Conservation (phyloP, 2,888 invertebrate genomes). For the Chalcis sispes region DNA sequence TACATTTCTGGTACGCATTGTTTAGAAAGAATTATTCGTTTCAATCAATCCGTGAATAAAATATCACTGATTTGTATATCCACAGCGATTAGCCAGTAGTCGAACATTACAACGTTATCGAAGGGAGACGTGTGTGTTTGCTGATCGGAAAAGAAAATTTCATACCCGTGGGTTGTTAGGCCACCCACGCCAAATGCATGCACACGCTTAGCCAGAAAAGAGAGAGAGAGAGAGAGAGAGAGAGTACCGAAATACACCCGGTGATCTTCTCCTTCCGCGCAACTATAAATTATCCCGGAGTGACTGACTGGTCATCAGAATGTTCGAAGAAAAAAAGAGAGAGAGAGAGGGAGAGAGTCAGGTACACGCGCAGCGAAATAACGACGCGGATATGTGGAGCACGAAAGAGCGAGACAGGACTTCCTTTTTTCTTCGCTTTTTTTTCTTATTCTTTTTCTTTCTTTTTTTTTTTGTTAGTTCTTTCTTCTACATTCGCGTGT, state of each 20-base stretch:
- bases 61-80: no score
- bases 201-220: no score
- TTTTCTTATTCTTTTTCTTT: slow-evolving; percentile 3
- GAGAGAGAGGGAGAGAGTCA: slow-evolving; percentile 2
- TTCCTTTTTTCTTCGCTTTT: background rate
- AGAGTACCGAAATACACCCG: slow-evolving; percentile 64
- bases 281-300: slow-evolving; percentile 70
- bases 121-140: slow-evolving; percentile 63
- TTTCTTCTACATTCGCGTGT: no score
- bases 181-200: slow-evolving; percentile 66
- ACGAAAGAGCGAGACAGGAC: background rate
- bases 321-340: background rate
- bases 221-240: no score
- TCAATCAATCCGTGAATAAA: no score
- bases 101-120: slow-evolving; percentile 67
- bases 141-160: no score
- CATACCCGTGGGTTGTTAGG: no score
- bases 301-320: slow-evolving; percentile 69
- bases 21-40: no score
- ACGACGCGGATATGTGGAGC: slow-evolving; percentile 7
- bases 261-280: slow-evolving; percentile 68
- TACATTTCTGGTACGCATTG: no score
- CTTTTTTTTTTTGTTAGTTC: no score
- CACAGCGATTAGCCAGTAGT: slow-evolving; percentile 67
- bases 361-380: background rate